Base-by-base conservation (phyloP, 2,113 vertebrate genomes). In the Ia io region DNA sequence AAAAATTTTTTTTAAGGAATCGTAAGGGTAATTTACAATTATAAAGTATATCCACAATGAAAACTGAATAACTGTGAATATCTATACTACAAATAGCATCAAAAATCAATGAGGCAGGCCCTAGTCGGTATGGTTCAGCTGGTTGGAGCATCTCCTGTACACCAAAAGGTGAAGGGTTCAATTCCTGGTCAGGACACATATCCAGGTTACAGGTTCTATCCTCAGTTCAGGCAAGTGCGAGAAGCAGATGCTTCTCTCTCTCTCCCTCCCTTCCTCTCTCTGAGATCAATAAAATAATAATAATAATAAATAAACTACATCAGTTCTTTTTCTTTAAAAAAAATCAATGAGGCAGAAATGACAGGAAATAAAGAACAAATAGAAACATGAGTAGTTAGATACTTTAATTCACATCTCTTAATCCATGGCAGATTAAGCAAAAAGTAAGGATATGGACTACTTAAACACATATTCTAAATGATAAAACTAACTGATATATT, bases 31-130 rank as follows among this genome's bases (percentile, higher is more conserved):
- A 91, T 61, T 80, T 56, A 78, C 5, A 56, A 56, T 56, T 90
- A 85, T 61, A 92, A 90, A 82, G 69, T 77, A 56, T 22, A 88
- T 71, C 51, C 25, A 94, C 23, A 86, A 59, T 76, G 40, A 93
- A 77, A n/a, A 82, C 0, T 82, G 28, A 94, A 35, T 67, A 85
- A 85, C 18, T 59, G n/a, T 84, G 53, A 91, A 71, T 88, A 83
- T 40, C 18, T 93, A 51, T 18, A 83, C 44, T 71, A 71, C 35
- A 91, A 95, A 82, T 56, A 47, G 32, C 53, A 42, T 56, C 40
- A 86, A 76, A 65, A 91, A 82, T 83, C 67, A 71, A 79, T 88
- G 18, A 94, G 78, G 59, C 25, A 91, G n/a, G 30, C 30, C 13
- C 63, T 32, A 13, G 63, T 30, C 13, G 5, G 30, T 30, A 30